Conservation (phyloP, 2,113 vertebrate species). For the Silurus glanis region DNA sequence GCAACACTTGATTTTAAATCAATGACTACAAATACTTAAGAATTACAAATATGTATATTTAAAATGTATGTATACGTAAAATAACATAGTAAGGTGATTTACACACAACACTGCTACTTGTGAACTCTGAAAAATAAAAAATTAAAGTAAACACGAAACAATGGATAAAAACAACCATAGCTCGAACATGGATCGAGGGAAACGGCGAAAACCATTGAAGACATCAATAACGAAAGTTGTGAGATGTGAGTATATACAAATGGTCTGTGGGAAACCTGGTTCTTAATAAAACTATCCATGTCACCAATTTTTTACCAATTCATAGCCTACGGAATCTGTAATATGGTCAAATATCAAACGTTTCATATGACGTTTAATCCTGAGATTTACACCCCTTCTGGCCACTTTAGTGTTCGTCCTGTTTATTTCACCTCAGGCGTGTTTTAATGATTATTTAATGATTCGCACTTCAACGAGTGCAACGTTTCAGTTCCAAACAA, state of each 20-base stretch:
- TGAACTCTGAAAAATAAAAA: too few relatives aligned
- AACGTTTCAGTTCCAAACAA: neutral
- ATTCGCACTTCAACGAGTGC: neutral
- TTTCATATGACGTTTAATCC: neutral
- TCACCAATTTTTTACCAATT: neutral
- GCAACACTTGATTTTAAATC: too few relatives aligned
- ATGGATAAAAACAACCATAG: too few relatives aligned
- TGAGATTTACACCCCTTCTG: neutral
- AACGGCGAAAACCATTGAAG: too few relatives aligned
- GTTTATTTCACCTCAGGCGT: neutral
- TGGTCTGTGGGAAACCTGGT: too few relatives aligned
- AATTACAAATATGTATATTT: too few relatives aligned
- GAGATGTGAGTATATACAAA: too few relatives aligned
- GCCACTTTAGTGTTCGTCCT: neutral
- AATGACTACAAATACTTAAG: too few relatives aligned
- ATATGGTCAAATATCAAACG: neutral
- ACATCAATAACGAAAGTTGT: too few relatives aligned
- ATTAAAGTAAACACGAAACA: too few relatives aligned
- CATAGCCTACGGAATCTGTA: neutral
- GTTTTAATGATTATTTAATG: neutral
- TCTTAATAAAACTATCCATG: too few relatives aligned
- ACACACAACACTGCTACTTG: neutral
- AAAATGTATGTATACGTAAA: neutral
- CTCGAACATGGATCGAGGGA: too few relatives aligned
- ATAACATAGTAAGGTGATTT: neutral